Evolutionary conservation across 2,888 invertebrate genomes (phyloP), one percentile per base, ranked within the genome.

Genomic region (Phrixothrix hirtus): DNA sequence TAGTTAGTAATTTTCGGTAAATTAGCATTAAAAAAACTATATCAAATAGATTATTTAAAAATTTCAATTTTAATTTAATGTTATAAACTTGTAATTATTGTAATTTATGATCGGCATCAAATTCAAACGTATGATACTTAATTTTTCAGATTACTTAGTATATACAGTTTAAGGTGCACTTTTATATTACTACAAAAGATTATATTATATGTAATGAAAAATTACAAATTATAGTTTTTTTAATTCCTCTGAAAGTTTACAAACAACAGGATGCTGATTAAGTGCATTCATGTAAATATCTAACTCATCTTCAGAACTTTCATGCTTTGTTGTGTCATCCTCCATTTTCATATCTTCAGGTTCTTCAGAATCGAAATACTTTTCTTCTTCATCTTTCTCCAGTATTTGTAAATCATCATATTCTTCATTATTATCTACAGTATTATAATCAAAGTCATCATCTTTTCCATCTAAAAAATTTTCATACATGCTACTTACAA

Each of bases 281-380:
- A 79, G 63, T 61, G 82, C 81, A 63, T 79, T 80, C 89, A 89
- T 89, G 72, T 84, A 89, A 60, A 81, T 76, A 75, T 89, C 89
- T 60, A 89, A 75, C 47, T 89, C 86, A 74, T 89, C 89, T 65
- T 82, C 82, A 10, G 72, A 72, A 56, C 69, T 68, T 35, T 65
- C 65, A 1, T 52, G 31, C 25, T 43, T 31, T 45, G 61, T 65
- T 17, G 57, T 67, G 35, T 65, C 65, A 36, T 65, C 61, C 11
- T 64, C 63, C 47, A 60, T 63, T 14, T 51, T 35, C 26, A 67
- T 61, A 30, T 78, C 78, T 58, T 86, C 84, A 58, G 87, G 85
- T 15, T 84, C 82, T 72, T 92, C 92, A 2, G 87, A 85, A 73
- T 93, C 92, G 78, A 95, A 95, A 73, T 95, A 95, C 68, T 85